Percentiles rank a stretch among this genome's conserved stretches.
phyloP scores from a whole-genome alignment of 2,888 invertebrate species.

The Pammene fasciana region DNA sequence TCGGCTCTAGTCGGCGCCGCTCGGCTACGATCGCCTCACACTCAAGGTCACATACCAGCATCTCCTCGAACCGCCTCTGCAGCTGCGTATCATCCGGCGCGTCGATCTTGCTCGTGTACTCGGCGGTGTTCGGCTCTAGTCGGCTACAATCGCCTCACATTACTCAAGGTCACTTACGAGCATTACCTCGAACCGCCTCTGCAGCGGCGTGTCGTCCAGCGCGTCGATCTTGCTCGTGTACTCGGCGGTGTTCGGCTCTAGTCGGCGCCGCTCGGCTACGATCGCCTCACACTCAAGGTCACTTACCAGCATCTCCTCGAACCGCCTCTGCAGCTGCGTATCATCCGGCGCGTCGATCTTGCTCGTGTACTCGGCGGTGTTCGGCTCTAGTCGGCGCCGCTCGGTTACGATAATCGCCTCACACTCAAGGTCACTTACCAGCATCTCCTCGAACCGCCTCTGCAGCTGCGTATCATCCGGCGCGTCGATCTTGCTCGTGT shows the following conservation, averaged over 20 bases:
- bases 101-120: slow-evolving; percentile 59
- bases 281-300: too few relatives aligned
- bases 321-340: slow-evolving; percentile 86
- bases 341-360: slow-evolving; percentile 87
- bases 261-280: neutral
- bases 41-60: too few relatives aligned
- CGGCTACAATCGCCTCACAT: too few relatives aligned
- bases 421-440: too few relatives aligned
- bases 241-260: neutral
- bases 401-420: too few relatives aligned
- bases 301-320: slow-evolving; percentile 79
- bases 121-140: neutral
- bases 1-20: neutral
- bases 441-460: slow-evolving; percentile 86
- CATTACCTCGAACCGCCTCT: neutral
- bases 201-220: neutral
- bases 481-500: slow-evolving; percentile 78
- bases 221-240: slow-evolving; percentile 4
- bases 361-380: slow-evolving; percentile 44
- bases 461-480: slow-evolving; percentile 88
- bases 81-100: slow-evolving; percentile 59
- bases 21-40: neutral
- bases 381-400: too few relatives aligned
- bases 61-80: neutral
- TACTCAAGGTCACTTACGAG: too few relatives aligned